Conservation (phyloP, 1,140 invertebrate genomes). For the Bicyclus anynana region DNA sequence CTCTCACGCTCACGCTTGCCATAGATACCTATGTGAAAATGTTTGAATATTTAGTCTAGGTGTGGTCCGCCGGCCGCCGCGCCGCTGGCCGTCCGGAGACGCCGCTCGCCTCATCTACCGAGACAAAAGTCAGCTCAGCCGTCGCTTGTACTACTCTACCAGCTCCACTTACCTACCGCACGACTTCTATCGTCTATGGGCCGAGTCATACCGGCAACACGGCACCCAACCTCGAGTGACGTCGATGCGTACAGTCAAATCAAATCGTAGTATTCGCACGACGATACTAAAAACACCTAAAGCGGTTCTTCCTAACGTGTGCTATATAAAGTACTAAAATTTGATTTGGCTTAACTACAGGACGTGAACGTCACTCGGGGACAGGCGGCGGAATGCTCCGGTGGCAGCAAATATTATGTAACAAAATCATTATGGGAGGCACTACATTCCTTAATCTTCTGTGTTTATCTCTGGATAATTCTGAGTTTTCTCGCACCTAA, state of each 20-base stretch:
- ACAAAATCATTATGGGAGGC: too few relatives aligned
- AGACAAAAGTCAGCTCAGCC: conserved; percentile 74
- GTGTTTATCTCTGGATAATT: background rate
- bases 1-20: conserved; percentile 76
- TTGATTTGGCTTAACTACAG: too few relatives aligned
- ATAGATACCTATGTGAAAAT: conserved; percentile 77
- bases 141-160: conserved; percentile 27
- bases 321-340: too few relatives aligned
- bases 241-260: too few relatives aligned
- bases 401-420: too few relatives aligned
- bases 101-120: conserved; percentile 73
- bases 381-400: too few relatives aligned
- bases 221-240: background rate
- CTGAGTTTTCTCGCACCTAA: background rate
- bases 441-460: too few relatives aligned
- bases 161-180: conserved; percentile 30
- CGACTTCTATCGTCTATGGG: background rate
- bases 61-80: conserved; percentile 64
- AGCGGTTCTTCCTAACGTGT: too few relatives aligned
- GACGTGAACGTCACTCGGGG: too few relatives aligned
- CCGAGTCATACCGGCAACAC: background rate
- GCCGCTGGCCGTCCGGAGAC: conserved; percentile 57
- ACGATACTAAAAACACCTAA: too few relatives aligned
- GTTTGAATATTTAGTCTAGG: conserved; percentile 73
- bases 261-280: too few relatives aligned